Conservation (phyloP, 2,113 vertebrate genomes). For the Cacatua alba region DNA sequence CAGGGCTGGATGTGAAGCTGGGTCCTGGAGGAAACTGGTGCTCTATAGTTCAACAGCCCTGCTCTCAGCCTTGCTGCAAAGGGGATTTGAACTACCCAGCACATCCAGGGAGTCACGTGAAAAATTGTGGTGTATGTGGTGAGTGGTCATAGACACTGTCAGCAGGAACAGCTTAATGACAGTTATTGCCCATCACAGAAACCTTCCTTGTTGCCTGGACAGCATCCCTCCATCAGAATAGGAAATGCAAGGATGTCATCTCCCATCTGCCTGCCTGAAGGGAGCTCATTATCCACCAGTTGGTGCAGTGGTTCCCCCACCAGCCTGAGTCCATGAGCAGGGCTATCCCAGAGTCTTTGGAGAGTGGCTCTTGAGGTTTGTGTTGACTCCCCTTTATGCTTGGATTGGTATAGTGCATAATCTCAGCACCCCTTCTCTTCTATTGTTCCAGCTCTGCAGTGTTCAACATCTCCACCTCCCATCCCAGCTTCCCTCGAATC, state of each 20-base stretch:
- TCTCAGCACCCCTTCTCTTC: background rate
- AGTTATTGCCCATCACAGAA: background rate
- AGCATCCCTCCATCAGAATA: background rate
- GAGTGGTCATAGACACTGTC: background rate
- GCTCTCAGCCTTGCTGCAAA: background rate
- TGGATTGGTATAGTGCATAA: background rate
- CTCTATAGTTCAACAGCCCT: background rate
- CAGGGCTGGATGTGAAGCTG: background rate
- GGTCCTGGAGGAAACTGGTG: background rate
- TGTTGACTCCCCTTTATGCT: background rate
- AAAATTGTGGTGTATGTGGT: background rate
- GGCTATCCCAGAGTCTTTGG: background rate
- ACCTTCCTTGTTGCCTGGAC: background rate
- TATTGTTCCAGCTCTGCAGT: background rate
- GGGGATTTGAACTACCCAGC: background rate
- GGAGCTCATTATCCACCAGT: background rate
- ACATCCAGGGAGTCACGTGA: background rate
- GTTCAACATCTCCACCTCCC: background rate
- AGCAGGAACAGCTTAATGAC: background rate
- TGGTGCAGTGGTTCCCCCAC: background rate
- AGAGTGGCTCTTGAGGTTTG: accelerated
- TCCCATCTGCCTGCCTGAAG: background rate
- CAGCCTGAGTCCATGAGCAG: background rate
- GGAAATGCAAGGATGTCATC: background rate
- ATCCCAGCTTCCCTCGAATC: accelerated